phyloP scores from a whole-genome alignment of 2,888 invertebrate species.

The Choristoneura rosaceana region DNA sequence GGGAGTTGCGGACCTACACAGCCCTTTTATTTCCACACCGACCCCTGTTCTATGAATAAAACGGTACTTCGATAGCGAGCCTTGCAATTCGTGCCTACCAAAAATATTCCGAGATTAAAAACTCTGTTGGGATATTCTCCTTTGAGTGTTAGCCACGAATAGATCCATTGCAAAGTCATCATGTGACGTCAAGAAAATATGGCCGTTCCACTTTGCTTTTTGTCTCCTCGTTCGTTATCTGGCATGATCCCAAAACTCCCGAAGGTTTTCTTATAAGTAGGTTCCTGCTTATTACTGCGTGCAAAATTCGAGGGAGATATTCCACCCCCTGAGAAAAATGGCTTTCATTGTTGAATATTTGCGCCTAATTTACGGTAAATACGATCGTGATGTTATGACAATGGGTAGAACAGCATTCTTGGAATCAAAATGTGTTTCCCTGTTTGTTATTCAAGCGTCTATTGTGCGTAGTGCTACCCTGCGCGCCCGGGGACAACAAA shows the following conservation, averaged over 20 bases:
- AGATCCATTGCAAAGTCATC: slow-evolving; percentile 41
- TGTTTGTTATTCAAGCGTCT: slow-evolving; percentile 55
- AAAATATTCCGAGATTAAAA: slow-evolving; percentile 41
- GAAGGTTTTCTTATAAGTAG: slow-evolving; percentile 45
- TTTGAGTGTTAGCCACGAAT: slow-evolving; percentile 20
- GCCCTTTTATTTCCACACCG: slow-evolving; percentile 56
- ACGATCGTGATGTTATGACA: slow-evolving; percentile 43
- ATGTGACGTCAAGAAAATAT: slow-evolving; percentile 42
- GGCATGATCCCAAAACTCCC: slow-evolving; percentile 48
- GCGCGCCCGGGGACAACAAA: slow-evolving; percentile 49
- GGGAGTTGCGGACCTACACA: slow-evolving; percentile 44
- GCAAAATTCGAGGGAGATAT: slow-evolving; percentile 41
- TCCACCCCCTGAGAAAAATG: slow-evolving; percentile 41
- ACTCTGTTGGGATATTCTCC: slow-evolving; percentile 20
- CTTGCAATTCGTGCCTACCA: slow-evolving; percentile 38
- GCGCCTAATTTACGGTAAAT: slow-evolving; percentile 41
- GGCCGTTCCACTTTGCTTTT: slow-evolving; percentile 47
- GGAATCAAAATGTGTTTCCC: slow-evolving; percentile 49
- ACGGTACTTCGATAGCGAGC: slow-evolving; percentile 48
- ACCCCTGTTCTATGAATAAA: slow-evolving; percentile 58
- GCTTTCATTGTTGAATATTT: slow-evolving; percentile 39
- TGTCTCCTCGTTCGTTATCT: slow-evolving; percentile 46
- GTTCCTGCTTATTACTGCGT: slow-evolving; percentile 45
- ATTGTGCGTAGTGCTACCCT: slow-evolving; percentile 50
- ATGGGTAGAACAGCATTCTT: slow-evolving; percentile 47